A percentile compares a stretch with the other conserved stretches of the same genome.
Conservation (phyloP, 1,140 invertebrate genomes). For the Coptotermes formosanus region DNA sequence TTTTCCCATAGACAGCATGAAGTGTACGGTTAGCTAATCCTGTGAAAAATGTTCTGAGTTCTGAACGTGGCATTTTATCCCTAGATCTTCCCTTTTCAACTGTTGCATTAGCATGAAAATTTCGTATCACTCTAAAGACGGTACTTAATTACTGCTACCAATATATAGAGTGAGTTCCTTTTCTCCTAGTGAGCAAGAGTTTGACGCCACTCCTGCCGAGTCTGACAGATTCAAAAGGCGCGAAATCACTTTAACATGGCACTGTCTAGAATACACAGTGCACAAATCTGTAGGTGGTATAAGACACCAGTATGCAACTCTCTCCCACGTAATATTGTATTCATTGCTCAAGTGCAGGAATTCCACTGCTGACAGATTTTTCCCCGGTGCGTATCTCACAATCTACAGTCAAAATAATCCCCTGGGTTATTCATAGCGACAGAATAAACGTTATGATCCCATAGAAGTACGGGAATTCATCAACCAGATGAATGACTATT, state of each 20-base stretch:
- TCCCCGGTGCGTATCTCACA: neutral
- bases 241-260: no score
- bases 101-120: neutral
- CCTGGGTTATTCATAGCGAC: neutral
- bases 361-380: neutral
- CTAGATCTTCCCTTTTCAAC: neutral
- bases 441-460: no score
- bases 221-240: no score
- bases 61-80: neutral
- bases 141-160: neutral
- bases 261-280: no score
- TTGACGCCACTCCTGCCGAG: no score
- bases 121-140: neutral
- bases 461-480: no score
- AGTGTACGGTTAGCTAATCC: neutral
- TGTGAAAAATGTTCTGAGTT: constrained; percentile 1
- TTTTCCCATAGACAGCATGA: neutral
- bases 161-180: no score
- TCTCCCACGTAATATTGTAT: neutral
- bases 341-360: neutral
- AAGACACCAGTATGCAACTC: neutral
- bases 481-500: no score
- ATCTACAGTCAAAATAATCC: neutral
- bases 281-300: neutral
- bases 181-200: no score